Percentiles rank a stretch among this genome's conserved stretches.
These are phyloP conservation scores for Xanthia icteritia DNA, from an alignment of 2,888 invertebrate genomes.

Conservation along the genomic window DNA sequence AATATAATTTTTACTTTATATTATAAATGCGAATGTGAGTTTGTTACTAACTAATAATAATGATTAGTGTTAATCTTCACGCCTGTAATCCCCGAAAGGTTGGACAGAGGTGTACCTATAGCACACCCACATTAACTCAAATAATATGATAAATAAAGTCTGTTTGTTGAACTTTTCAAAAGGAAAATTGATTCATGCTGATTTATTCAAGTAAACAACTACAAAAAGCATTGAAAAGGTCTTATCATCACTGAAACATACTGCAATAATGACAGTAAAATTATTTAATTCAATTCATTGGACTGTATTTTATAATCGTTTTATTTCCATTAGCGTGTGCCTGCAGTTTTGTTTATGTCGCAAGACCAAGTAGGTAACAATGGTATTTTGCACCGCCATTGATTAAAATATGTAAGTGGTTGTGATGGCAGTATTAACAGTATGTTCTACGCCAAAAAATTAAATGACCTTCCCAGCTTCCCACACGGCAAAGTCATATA, in stretches of 20 bases:
- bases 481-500: slow-evolving; percentile 5
- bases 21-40: too few relatives aligned
- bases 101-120: background rate
- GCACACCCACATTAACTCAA: background rate
- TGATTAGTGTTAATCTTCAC: background rate
- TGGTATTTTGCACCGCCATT: background rate
- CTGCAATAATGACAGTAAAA: background rate
- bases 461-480: slow-evolving; percentile 2
- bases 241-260: slow-evolving; percentile 34
- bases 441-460: background rate
- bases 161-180: background rate
- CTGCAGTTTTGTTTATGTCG: background rate
- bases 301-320: background rate
- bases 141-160: background rate
- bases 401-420: background rate
- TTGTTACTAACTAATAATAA: too few relatives aligned
- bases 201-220: background rate
- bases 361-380: background rate
- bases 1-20: too few relatives aligned
- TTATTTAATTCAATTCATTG: background rate
- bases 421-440: background rate
- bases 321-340: background rate
- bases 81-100: background rate
- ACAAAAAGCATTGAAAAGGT: background rate
- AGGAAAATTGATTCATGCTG: background rate